Base-by-base conservation (phyloP, 2,113 vertebrate species). In the Mobula hypostoma region DNA sequence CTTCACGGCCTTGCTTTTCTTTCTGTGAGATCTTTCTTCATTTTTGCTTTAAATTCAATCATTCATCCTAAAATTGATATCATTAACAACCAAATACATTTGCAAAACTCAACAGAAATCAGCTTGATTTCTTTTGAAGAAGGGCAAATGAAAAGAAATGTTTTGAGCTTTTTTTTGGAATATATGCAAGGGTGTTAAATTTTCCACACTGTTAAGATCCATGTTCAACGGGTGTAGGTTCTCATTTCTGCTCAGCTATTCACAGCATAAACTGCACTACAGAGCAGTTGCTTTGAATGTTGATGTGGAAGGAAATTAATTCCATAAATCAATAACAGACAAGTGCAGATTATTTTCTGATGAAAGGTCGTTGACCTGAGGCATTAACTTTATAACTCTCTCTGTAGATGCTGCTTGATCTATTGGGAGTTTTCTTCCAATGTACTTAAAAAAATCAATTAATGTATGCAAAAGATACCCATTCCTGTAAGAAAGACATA, bases 311-410 rank as follows among this genome's bases (percentile, higher is more conserved):
- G 36, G 40, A 56, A 24, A 83, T 83, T 48, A 48, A 56, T 83
- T 83, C 40, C 21, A 6, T 56, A 83, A 83, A 83, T 40, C 80
- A 83, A 12, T 48, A 19, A 17, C 80, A 83, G 12, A 21, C 40
- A 83, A 32, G 32, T 83, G 36, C 7, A 21, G 80, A 83, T 83
- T 83, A 83, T 83, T 83, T 83, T 56, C 80, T 83, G 80, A 83
- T 56, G 77, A 74, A 74, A 74, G 72, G 72, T 6, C 29, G n/a
- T 78, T 32, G 77, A 78, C 29, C 77, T 32, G 77, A 78, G 14
- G 32, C 77, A 32, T n/a, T 78, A 32, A 78, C n/a, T 78, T 78
- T 32, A 78, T 14, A 32, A 32, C 77, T 78, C 29, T 74, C 19
- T 19, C 72, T 74, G 72, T 74, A 19, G 72, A 74, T 21, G 72